Evolutionary conservation across 2,797 vertebrate genomes (phyloP).

Genomic region (Eulemur albifrons): DNA sequence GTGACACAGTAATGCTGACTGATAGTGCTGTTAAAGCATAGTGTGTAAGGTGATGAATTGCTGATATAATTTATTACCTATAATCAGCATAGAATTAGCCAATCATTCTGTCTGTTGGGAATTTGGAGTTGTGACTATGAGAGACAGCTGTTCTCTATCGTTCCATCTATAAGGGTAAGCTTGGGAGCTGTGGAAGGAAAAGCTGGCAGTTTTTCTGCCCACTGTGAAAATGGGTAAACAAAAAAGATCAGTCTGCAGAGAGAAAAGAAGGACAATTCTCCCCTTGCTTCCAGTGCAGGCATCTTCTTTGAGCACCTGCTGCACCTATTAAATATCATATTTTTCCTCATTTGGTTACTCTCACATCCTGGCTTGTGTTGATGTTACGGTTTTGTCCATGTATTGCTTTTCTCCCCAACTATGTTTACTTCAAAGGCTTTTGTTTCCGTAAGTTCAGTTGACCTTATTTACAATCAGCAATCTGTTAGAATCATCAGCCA

Average conservation of each 20-base stretch:
- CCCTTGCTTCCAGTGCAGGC: not conserved
- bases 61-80: not conserved
- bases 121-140: not conserved
- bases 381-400: not conserved
- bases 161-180: not conserved
- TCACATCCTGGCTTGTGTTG: not conserved
- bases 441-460: not conserved
- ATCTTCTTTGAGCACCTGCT: not conserved
- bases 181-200: not conserved
- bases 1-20: not conserved
- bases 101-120: not conserved
- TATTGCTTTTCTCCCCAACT: constrained; percentile 6
- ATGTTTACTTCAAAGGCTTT: not conserved
- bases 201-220: not conserved
- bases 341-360: not conserved
- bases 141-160: not conserved
- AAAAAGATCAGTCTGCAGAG: not conserved
- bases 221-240: not conserved
- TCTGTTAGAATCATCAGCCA: not conserved
- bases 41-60: not conserved
- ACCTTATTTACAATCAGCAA: constrained; percentile 2
- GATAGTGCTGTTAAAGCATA: not conserved
- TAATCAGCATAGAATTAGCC: not conserved
- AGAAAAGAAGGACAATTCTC: not conserved
- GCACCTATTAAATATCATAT: not conserved